Base-by-base conservation (phyloP, 2,888 invertebrate genomes). In the Drosophila paranaensis region DNA sequence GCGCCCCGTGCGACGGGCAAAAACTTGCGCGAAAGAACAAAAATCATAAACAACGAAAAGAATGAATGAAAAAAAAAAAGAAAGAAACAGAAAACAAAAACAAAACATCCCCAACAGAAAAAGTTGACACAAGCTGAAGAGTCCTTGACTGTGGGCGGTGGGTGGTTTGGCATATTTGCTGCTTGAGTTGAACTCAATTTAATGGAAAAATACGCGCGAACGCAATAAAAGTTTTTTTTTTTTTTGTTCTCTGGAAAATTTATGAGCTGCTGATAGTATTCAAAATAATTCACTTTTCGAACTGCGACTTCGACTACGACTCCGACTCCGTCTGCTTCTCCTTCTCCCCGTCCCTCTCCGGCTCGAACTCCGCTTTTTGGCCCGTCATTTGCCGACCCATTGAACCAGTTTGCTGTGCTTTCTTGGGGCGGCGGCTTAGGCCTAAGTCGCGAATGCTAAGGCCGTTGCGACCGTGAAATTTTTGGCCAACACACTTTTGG, bases 121-220 rank as follows among this genome's bases (percentile, higher is more conserved):
- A 74, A 85, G 84, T 85, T 86, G 85, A 84, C 87, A 85, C 77
- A 80, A 69, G 53, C 74, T 57, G 56, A 57, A 72, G 72, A 60
- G 58, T 63, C 60, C 48, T 63, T 57, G 64, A 68, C 50, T 65
- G 48, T 4, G 10, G 16, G 42, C 0, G 48, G 48, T 56, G 58
- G 27, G 42, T 39, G 42, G 42, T n/a, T 16, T 51, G 81, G 81
- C 81, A 91, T 85, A 89, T 91, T 92, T 92, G 81, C 90, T 79
- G 91, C 91, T 88, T 88, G 89, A 91, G 78, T 91, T 82, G 91
- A 87, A 87, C 78, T 88, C 91, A 92, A 92, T 92, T 91, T 91
- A 92, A 91, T 92, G 91, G 91, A 92, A 92, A 91, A 91, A 88
- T 86, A 89, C 89, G 88, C 89, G 88, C 85, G 53, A 60, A 53